Evolutionary conservation across 2,888 invertebrate species (phyloP).

Genomic region (Lithosia quadra): DNA sequence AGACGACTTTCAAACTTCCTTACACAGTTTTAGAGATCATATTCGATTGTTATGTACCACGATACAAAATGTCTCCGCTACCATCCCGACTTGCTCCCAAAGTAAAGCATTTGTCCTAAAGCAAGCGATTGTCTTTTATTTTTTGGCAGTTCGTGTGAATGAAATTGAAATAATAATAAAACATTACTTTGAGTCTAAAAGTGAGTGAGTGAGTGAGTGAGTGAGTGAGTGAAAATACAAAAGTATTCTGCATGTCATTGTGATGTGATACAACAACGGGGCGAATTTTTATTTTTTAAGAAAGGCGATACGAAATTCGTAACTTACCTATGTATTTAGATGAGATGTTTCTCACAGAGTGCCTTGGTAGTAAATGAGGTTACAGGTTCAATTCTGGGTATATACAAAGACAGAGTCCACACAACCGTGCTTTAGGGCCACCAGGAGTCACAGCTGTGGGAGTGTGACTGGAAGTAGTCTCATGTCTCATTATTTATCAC

Average conservation of each 20-base stretch:
- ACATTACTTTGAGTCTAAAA: background rate
- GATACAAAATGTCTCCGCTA: slow-evolving; percentile 51
- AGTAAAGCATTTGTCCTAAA: background rate
- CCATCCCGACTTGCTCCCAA: background rate
- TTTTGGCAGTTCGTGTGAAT: background rate
- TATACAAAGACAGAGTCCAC: too few relatives aligned
- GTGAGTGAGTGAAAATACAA: background rate
- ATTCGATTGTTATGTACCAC: slow-evolving; percentile 41
- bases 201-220: background rate
- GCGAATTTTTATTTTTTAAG: too few relatives aligned
- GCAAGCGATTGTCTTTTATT: background rate
- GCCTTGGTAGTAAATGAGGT: too few relatives aligned
- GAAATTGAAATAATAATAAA: background rate
- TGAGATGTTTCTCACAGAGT: too few relatives aligned
- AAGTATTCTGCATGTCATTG: background rate
- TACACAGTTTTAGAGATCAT: slow-evolving; percentile 33
- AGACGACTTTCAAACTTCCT: slow-evolving; percentile 25
- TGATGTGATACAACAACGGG: background rate
- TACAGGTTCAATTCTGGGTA: too few relatives aligned
- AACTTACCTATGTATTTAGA: too few relatives aligned
- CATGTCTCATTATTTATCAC: too few relatives aligned
- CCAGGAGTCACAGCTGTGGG: too few relatives aligned
- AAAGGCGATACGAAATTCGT: too few relatives aligned
- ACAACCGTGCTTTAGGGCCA: too few relatives aligned
- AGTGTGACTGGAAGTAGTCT: too few relatives aligned